Conservation (phyloP, 2,888 invertebrate genomes). For the Lasioglossum morio region DNA sequence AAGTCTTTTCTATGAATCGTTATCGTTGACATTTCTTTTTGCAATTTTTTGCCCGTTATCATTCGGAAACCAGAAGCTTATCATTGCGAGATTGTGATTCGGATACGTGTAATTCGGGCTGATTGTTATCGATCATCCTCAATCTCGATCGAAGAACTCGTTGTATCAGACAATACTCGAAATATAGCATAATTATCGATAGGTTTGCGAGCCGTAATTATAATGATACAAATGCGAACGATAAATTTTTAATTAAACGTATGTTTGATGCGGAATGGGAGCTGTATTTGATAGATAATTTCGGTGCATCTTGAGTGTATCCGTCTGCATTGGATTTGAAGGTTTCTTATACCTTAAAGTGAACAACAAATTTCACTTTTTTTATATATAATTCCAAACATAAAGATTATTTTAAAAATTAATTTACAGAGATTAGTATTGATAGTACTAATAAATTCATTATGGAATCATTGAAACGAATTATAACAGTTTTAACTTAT, state of each 20-base stretch:
- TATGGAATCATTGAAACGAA: too few species aligned
- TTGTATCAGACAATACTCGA: background rate
- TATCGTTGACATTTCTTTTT: background rate
- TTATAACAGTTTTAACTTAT: background rate
- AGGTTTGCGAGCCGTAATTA: background rate
- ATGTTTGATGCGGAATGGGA: background rate
- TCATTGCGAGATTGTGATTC: slow-evolving; percentile 14
- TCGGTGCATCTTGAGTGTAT: background rate
- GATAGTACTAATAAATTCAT: too few species aligned
- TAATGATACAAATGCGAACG: background rate
- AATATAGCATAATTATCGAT: background rate
- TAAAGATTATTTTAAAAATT: too few species aligned
- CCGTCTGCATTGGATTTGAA: background rate
- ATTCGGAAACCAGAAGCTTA: slow-evolving; percentile 22
- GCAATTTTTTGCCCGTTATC: background rate
- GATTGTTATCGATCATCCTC: slow-evolving; percentile 8
- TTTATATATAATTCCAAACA: background rate
- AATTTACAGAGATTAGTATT: too few species aligned
- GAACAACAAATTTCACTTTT: background rate
- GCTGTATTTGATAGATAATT: background rate
- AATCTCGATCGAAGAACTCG: background rate
- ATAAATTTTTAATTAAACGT: background rate
- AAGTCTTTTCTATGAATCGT: background rate
- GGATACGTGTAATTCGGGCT: background rate
- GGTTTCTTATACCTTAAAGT: background rate